A percentile compares a stretch with the other conserved stretches of the same genome.
phyloP scores from a whole-genome alignment of 2,888 invertebrate species.

The Acleris cristana region DNA sequence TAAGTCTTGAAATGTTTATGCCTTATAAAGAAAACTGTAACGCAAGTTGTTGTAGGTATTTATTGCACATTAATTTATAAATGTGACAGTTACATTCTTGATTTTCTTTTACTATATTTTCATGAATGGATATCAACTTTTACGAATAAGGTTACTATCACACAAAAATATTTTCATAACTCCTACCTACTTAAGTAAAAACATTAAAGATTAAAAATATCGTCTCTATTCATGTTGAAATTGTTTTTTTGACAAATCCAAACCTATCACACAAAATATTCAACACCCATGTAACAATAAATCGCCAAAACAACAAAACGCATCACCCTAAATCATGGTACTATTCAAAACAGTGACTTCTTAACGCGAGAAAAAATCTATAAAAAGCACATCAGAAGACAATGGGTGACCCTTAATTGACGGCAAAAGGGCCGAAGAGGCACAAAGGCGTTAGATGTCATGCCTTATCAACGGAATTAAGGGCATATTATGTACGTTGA shows the following conservation, averaged over 20 bases:
- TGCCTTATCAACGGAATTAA: slow-evolving; percentile 81
- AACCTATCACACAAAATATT: slow-evolving; percentile 43
- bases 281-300: slow-evolving; percentile 70
- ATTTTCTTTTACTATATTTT: too few relatives aligned
- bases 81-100: too few relatives aligned
- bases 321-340: slow-evolving; percentile 75
- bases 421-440: slow-evolving; percentile 61
- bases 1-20: too few relatives aligned
- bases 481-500: slow-evolving; percentile 78
- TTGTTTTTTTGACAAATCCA: slow-evolving; percentile 55
- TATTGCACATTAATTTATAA: too few relatives aligned
- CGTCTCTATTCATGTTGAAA: slow-evolving; percentile 27
- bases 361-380: slow-evolving; percentile 52
- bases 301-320: slow-evolving; percentile 70
- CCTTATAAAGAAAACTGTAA: too few relatives aligned
- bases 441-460: slow-evolving; percentile 80
- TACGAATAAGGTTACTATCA: background rate
- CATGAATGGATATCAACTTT: too few relatives aligned
- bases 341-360: slow-evolving; percentile 77
- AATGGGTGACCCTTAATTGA: slow-evolving; percentile 75
- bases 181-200: background rate
- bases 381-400: slow-evolving; percentile 71
- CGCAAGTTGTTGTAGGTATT: too few relatives aligned
- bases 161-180: background rate
- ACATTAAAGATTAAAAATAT: background rate